Percentiles rank a stretch among this genome's conserved stretches.
Evolutionary conservation across 2,797 vertebrate genomes (phyloP).

Genomic region (Natrix natrix): DNA sequence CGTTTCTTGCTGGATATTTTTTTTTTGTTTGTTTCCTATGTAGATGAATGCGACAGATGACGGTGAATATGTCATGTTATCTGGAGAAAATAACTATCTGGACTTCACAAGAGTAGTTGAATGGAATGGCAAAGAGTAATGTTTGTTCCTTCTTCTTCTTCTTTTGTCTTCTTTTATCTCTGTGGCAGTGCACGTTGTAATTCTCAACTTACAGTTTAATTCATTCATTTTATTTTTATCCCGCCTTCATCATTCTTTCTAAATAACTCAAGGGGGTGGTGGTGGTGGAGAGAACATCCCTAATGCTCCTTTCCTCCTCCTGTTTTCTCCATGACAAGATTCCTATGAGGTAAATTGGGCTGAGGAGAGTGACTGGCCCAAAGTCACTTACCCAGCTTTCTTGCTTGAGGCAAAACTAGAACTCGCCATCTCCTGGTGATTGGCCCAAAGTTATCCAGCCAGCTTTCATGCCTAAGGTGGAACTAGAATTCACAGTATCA

Average conservation of each 20-base stretch:
- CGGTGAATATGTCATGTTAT: conserved; percentile 87
- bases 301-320: not conserved
- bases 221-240: not conserved
- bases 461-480: too few relatives aligned
- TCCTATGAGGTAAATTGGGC: not conserved
- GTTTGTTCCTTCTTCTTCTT: not conserved
- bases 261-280: not conserved
- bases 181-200: not conserved
- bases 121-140: conserved; percentile 88
- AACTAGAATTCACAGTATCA: too few relatives aligned
- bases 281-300: not conserved
- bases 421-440: not conserved
- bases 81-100: conserved; percentile 81
- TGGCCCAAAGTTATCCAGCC: not conserved
- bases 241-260: not conserved
- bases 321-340: not conserved
- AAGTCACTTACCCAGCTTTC: too few relatives aligned
- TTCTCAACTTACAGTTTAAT: not conserved
- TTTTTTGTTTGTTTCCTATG: conserved; percentile 2
- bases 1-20: not conserved
- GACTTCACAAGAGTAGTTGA: conserved; percentile 87
- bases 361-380: not conserved
- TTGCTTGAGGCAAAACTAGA: not conserved
- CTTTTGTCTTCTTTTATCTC: not conserved
- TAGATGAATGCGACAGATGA: conserved; percentile 89